A percentile compares a stretch with the other conserved stretches of the same genome.
Conservation (phyloP, 2,113 vertebrate genomes). For the Canis aureus region DNA sequence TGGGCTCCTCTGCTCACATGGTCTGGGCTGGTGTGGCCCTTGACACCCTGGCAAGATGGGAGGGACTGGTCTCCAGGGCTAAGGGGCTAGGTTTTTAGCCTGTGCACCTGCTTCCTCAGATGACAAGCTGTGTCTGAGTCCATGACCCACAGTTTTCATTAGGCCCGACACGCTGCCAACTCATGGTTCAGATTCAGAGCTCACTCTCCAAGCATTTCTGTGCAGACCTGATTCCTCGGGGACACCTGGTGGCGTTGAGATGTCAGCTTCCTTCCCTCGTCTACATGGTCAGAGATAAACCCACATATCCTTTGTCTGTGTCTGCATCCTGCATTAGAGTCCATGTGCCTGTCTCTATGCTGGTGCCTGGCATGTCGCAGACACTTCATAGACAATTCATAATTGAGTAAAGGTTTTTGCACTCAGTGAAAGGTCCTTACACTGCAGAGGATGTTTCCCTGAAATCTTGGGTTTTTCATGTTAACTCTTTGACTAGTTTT, state of each 20-base stretch:
- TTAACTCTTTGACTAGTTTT: background rate
- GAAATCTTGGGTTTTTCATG: background rate
- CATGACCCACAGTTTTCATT: rapidly evolving
- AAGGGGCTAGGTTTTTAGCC: background rate
- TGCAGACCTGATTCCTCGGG: too few relatives aligned
- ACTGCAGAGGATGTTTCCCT: background rate
- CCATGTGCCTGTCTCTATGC: background rate
- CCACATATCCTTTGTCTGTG: rapidly evolving
- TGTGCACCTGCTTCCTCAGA: background rate
- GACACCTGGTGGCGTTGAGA: background rate
- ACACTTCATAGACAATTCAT: background rate
- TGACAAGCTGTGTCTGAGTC: too few relatives aligned
- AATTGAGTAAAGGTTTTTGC: background rate
- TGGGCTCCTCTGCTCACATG: rapidly evolving
- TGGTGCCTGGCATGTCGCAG: rapidly evolving
- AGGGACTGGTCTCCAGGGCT: background rate
- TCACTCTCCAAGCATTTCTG: rapidly evolving
- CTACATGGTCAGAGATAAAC: background rate
- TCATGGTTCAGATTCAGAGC: background rate
- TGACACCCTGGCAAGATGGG: background rate
- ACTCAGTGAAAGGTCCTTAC: background rate
- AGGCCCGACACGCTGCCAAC: rapidly evolving
- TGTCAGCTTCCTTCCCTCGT: rapidly evolving
- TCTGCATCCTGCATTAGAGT: background rate
- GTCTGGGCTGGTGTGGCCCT: background rate